phyloP scores from a whole-genome alignment of 1,140 invertebrate genomes.

The Polypedilum vanderplanki region DNA sequence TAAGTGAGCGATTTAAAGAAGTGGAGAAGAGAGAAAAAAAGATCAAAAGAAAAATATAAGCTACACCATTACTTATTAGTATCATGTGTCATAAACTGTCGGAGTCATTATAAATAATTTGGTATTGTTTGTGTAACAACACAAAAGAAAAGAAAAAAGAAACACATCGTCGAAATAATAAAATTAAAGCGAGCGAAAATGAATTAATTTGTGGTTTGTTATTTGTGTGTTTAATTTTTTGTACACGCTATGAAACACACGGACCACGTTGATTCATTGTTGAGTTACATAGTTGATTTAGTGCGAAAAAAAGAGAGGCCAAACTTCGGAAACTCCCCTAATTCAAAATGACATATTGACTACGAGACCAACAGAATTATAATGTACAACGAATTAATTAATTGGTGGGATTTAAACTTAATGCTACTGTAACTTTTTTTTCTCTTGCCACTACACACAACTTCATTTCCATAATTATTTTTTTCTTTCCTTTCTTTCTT shows the following conservation, averaged over 20 bases:
- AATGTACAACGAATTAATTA: constrained; percentile 16
- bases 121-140: constrained; percentile 14
- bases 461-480: constrained; percentile 20
- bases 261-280: no score
- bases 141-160: constrained; percentile 4
- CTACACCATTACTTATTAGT: constrained; percentile 9
- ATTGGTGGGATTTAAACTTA: constrained; percentile 9
- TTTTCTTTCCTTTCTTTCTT: background rate
- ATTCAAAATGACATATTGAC: constrained; percentile 23
- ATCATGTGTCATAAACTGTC: constrained; percentile 16
- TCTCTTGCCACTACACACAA: no score
- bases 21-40: background rate
- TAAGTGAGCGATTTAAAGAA: background rate
- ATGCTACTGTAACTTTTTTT: background rate
- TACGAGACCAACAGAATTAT: background rate
- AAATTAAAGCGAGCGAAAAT: constrained; percentile 12
- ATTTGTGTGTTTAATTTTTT: constrained; percentile 1
- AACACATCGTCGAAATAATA: constrained; percentile 9
- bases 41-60: background rate
- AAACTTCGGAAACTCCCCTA: constrained; percentile 14
- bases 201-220: constrained; percentile 12
- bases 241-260: no score
- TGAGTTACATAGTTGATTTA: no score
- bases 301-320: background rate
- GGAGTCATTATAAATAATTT: constrained; percentile 24